Conservation (phyloP, 2,797 vertebrate species). For the Hyperoplus lanceolatus region DNA sequence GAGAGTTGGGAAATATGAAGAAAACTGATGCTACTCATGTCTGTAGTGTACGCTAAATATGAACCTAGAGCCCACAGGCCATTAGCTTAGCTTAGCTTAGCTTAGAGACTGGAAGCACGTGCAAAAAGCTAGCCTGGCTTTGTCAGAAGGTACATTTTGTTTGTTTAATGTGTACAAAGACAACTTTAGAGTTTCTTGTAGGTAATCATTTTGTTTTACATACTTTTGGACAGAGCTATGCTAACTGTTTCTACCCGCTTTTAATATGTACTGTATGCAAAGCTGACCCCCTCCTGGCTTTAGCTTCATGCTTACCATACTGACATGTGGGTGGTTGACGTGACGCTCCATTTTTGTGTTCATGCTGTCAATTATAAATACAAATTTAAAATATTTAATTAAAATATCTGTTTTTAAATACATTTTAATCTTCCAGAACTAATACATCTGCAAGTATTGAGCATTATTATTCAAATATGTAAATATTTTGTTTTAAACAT, state of each 20-base stretch:
- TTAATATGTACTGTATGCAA: background rate
- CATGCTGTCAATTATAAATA: too few relatives aligned
- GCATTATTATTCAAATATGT: too few relatives aligned
- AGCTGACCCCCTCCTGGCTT: background rate
- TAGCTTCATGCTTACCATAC: background rate
- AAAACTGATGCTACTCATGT: background rate
- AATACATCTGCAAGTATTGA: too few relatives aligned
- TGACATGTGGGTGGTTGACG: too few relatives aligned
- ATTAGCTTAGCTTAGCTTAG: background rate
- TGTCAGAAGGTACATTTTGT: background rate
- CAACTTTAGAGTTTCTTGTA: background rate
- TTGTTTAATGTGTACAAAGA: background rate
- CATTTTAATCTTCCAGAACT: too few relatives aligned
- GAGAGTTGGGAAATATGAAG: background rate
- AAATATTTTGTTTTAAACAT: too few relatives aligned
- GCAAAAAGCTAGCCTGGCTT: background rate
- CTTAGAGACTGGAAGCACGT: background rate
- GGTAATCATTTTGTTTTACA: too few relatives aligned
- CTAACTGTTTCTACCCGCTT: background rate
- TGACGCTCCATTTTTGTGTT: too few relatives aligned
- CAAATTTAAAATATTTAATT: too few relatives aligned
- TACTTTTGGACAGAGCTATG: background rate
- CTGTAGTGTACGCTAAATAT: background rate
- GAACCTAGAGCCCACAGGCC: background rate
- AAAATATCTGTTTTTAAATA: too few relatives aligned